Base-by-base conservation (phyloP, 1,140 invertebrate genomes). In the Nasonia longicornis region DNA sequence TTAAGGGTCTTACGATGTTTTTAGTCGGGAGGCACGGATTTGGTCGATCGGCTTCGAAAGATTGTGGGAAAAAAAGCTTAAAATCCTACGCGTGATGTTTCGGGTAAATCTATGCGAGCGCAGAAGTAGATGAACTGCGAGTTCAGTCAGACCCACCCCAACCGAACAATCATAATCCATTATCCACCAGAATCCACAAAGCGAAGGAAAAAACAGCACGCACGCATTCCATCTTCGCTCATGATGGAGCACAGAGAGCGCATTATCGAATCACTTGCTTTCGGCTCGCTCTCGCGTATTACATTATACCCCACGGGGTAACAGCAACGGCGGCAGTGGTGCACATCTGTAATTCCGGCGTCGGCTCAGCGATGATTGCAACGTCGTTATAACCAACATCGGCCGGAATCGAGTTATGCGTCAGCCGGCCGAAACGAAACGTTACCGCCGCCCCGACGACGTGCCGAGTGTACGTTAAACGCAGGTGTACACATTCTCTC, bases 201-300 rank as follows among this genome's bases (percentile, higher is more conserved):
- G 12, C 14, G 16, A 52, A 52, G 12, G 48, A 52, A 52, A 52
- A 52, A 52, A 52, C 3, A 26, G 2, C 45, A 48, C 35, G 1
- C 35, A 0, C 7, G 38, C 4, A 35, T 35, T 11, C 48, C 48
- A 52, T 52, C 48, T 16, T 1, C 48, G 48, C 16, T 20, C 0
- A 16, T 14, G 2, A 52, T 52, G 11, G 14, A 52, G 48, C 48
- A 52, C 48, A 52, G 48, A 26, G 20, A 67, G 16, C 64, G 64
- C 22, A 67, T 67, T 67, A 67, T 67, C 64, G 64, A 67, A 67
- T 67, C 64, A 67, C n/a, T 67, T 52, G 48, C 38, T 52, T 31
- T 67, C 2, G 64, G 64, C 22, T 67, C 20, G 29, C 22, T 52
- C 48, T 67, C 22, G 64, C 22, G 64, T 67, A 67, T 67, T 31